Percentiles rank a stretch among this genome's conserved stretches.
Conservation (phyloP, 1,140 invertebrate genomes). For the Lysiphlebus fabarum region DNA sequence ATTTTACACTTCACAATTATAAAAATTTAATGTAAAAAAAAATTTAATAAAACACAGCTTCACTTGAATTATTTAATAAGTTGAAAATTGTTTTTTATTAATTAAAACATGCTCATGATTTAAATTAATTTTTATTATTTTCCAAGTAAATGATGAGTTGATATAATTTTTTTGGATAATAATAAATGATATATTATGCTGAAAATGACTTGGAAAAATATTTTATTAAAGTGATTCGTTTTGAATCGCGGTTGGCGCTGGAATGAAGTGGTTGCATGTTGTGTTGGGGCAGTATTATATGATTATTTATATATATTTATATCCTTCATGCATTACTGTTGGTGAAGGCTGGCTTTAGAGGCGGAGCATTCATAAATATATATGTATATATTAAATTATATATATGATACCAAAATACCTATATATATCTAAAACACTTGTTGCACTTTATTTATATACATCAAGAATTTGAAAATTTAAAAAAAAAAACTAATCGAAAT, state of each 20-base stretch:
- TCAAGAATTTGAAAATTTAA: neutral
- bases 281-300: constrained; percentile 41
- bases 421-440: constrained; percentile 49
- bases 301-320: constrained; percentile 23
- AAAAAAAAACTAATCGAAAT: no score
- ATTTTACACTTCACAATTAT: no score
- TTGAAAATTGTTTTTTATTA: constrained; percentile 13
- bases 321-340: constrained; percentile 36
- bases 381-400: no score
- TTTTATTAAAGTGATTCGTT: constrained; percentile 24
- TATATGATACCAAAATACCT: constrained; percentile 28
- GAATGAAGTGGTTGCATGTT: constrained; percentile 53
- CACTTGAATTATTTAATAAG: neutral
- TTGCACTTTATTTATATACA: constrained; percentile 30
- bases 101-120: neutral
- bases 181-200: constrained; percentile 25
- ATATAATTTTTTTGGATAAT: neutral
- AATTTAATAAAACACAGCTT: neutral
- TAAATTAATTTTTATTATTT: neutral
- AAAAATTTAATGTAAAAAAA: neutral
- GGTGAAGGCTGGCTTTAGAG: constrained; percentile 24
- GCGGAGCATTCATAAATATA: constrained; percentile 33
- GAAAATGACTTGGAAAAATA: constrained; percentile 28
- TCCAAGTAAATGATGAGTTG: neutral
- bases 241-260: constrained; percentile 44